phyloP scores from a whole-genome alignment of 2,888 invertebrate genomes.

The Conus canariensis region DNA sequence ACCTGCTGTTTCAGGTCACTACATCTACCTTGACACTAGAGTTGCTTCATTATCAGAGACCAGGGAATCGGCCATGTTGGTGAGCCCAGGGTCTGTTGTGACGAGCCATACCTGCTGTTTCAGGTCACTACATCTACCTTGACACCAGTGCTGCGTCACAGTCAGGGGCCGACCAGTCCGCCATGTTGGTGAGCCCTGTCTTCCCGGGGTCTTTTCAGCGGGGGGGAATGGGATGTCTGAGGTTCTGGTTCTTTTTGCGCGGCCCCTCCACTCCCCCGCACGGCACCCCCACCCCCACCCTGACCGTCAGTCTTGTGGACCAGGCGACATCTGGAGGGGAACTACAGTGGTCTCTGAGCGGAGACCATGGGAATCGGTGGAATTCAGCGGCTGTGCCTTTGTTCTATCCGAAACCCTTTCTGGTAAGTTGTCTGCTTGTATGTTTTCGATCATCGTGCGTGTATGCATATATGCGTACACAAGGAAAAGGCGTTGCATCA shows the following conservation, averaged over 20 bases:
- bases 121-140: constrained; percentile 19
- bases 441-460: background rate
- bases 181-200: background rate
- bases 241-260: background rate
- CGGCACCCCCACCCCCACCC: background rate
- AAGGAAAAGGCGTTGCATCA: too few relatives aligned
- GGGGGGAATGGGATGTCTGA: background rate
- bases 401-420: background rate
- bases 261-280: background rate
- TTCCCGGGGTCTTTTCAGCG: background rate
- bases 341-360: background rate
- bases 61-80: background rate
- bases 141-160: background rate
- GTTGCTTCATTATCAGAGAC: too few relatives aligned
- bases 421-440: background rate
- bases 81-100: background rate
- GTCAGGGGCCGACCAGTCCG: background rate
- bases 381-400: background rate
- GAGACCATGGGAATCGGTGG: background rate
- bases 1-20: too few relatives aligned
- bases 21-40: too few relatives aligned
- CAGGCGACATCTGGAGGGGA: background rate
- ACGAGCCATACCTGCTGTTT: background rate
- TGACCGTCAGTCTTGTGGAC: background rate
- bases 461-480: background rate